Conservation (phyloP, 2,888 invertebrate species). For the Caenorhabditis virilis region DNA sequence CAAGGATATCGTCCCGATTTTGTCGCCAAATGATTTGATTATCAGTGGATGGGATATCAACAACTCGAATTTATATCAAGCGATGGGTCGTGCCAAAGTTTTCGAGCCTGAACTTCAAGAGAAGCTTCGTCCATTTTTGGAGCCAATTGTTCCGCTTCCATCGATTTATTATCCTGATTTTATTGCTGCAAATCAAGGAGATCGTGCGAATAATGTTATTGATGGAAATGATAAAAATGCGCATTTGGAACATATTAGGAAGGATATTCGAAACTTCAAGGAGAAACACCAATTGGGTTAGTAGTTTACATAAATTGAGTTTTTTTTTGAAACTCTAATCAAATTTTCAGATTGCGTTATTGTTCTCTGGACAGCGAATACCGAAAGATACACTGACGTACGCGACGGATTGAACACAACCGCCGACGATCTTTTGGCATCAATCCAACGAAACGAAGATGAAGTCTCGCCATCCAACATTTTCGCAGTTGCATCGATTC, state of each 20-base stretch:
- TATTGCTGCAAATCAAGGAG: slow-evolving; percentile 89
- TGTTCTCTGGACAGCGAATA: slow-evolving; percentile 93
- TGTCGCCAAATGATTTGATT: slow-evolving; percentile 83
- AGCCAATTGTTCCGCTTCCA: slow-evolving; percentile 80
- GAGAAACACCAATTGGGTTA: slow-evolving; percentile 74
- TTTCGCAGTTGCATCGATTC: slow-evolving; percentile 87
- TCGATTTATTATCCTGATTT: slow-evolving; percentile 88
- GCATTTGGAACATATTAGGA: slow-evolving; percentile 75
- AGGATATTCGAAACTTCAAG: slow-evolving; percentile 86
- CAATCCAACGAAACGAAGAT: slow-evolving; percentile 78
- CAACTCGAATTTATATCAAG: slow-evolving; percentile 80
- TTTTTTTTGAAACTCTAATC: too few species aligned
- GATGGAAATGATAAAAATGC: slow-evolving; percentile 77
- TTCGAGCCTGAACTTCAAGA: slow-evolving; percentile 71
- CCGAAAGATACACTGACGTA: slow-evolving; percentile 84
- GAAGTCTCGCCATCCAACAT: slow-evolving; percentile 90
- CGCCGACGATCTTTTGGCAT: slow-evolving; percentile 78
- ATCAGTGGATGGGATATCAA: slow-evolving; percentile 81
- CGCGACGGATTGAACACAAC: slow-evolving; percentile 83
- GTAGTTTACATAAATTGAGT: not conserved
- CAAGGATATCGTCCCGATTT: slow-evolving; percentile 83
- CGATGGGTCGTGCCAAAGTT: slow-evolving; percentile 82
- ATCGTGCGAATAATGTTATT: slow-evolving; percentile 86
- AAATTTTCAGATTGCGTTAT: slow-evolving; percentile 72
- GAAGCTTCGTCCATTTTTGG: slow-evolving; percentile 77